Evolutionary conservation across 2,113 vertebrate species (phyloP).

Genomic region (Gopherus flavomarginatus): DNA sequence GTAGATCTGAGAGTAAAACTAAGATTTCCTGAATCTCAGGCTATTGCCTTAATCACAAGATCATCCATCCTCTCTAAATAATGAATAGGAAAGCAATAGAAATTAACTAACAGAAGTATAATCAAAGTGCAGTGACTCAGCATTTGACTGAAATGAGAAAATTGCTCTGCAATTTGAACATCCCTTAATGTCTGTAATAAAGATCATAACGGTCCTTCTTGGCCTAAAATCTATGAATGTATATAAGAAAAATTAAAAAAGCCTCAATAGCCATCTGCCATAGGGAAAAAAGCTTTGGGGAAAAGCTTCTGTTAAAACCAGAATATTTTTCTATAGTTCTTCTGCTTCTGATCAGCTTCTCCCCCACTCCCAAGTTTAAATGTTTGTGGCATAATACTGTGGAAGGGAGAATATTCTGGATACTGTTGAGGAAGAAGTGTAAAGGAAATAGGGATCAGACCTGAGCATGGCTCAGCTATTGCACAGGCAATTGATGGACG

Average conservation of each 20-base stretch:
- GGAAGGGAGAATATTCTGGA: neutral
- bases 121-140: neutral
- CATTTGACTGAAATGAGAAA: neutral
- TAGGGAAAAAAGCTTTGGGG: neutral
- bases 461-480: neutral
- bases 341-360: neutral
- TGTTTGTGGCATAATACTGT: too few relatives aligned
- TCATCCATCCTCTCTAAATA: neutral
- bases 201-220: neutral
- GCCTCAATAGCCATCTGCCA: neutral
- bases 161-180: neutral
- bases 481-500: neutral
- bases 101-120: neutral
- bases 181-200: neutral
- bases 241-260: neutral
- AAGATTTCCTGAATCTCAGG: neutral
- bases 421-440: neutral
- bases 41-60: neutral
- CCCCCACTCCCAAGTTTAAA: accelerated
- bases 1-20: neutral
- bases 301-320: neutral
- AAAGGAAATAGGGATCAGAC: neutral
- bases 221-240: neutral
- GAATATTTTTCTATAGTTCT: neutral
- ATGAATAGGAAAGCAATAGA: neutral